Evolutionary conservation across 1,140 invertebrate species (phyloP).

Genomic region (Cyphomyrmex costatus): DNA sequence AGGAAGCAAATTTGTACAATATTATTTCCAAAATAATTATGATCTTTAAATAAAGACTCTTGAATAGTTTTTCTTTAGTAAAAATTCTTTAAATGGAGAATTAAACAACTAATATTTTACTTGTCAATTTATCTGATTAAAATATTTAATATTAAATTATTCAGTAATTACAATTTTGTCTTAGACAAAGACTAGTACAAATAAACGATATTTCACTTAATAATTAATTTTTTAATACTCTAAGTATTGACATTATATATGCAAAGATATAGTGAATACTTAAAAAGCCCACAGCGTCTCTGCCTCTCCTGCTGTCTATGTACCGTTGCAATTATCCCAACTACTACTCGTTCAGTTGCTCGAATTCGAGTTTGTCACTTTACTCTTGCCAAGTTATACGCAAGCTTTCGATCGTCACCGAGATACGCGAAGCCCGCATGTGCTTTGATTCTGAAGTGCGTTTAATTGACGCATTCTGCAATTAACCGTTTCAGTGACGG

Average conservation of each 20-base stretch:
- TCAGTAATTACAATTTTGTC: neutral
- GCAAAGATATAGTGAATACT: neutral
- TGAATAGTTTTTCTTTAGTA: neutral
- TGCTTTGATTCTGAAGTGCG: constrained; percentile 78
- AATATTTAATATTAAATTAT: neutral
- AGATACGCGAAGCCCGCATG: constrained; percentile 73
- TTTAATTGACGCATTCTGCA: constrained; percentile 77
- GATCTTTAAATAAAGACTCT: neutral
- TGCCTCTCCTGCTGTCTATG: neutral
- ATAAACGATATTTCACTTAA: neutral
- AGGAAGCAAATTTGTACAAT: too few species aligned
- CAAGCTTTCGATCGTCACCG: neutral
- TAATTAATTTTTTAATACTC: neutral
- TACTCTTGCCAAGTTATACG: constrained; percentile 9
- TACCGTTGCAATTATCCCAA: constrained; percentile 23
- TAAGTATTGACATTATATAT: neutral
- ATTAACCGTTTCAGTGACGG: constrained; percentile 70
- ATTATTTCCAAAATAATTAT: constrained; percentile 1
- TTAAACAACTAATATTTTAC: neutral
- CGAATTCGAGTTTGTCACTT: constrained; percentile 29
- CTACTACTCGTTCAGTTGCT: constrained; percentile 16
- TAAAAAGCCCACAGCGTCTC: neutral
- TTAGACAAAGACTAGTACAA: neutral
- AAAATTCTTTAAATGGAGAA: neutral
- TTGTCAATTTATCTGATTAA: neutral